phyloP scores from a whole-genome alignment of 2,797 vertebrate species.

The Enteromius radiatus region DNA sequence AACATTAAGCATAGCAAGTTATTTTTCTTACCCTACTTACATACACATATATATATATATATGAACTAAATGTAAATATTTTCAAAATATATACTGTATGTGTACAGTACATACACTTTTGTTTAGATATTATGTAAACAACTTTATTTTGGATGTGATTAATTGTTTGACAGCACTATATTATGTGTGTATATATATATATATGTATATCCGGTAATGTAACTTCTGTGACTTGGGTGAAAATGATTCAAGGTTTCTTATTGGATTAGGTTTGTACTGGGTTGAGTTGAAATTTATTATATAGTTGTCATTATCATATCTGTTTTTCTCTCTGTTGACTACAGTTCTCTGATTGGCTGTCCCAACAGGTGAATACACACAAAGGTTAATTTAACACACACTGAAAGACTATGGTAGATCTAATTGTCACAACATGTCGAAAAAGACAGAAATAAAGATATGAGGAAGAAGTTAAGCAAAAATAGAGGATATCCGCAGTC shows the following conservation, averaged over 20 bases:
- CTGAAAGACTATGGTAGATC: conserved; percentile 20
- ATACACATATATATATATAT: background rate
- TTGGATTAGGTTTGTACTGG: background rate
- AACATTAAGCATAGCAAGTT: background rate
- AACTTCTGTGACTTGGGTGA: background rate
- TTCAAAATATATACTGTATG: background rate
- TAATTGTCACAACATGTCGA: conserved; percentile 21
- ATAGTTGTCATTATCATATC: background rate
- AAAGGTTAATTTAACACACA: conserved; percentile 32
- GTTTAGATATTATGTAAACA: too few relatives aligned
- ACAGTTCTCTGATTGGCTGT: conserved; percentile 15
- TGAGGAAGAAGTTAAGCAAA: conserved; percentile 60
- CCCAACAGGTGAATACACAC: conserved; percentile 45
- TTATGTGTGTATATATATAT: background rate
- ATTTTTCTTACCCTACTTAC: background rate
- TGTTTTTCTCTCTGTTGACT: conserved; percentile 22
- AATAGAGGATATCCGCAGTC: conserved; percentile 39
- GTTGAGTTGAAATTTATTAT: background rate
- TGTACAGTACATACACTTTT: too few relatives aligned
- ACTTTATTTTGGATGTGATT: too few relatives aligned
- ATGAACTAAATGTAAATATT: too few relatives aligned
- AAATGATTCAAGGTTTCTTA: background rate
- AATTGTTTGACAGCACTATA: too few relatives aligned
- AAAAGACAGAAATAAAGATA: conserved; percentile 28
- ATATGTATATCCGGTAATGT: background rate